These are phyloP conservation scores for Cavia porcellus DNA, from an alignment of 2,113 vertebrate species.

Conservation along the genomic window DNA sequence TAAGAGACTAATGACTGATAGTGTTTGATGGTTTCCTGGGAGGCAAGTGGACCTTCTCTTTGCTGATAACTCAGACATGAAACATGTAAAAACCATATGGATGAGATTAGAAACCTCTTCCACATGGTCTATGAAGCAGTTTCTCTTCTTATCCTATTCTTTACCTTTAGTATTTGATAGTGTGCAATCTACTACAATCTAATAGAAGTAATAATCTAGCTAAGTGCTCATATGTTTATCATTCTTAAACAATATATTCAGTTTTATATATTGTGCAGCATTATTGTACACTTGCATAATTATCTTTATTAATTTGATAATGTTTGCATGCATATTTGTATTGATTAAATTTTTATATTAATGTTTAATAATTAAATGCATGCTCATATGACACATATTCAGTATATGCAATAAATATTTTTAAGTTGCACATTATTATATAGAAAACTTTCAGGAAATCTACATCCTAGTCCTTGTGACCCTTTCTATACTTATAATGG, in stretches of 20 bases:
- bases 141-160: neutral
- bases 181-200: neutral
- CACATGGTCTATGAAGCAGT: neutral
- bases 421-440: neutral
- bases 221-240: neutral
- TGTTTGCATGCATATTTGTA: neutral
- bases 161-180: neutral
- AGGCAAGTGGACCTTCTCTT: neutral
- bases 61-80: neutral
- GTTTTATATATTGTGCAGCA: neutral
- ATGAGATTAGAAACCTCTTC: neutral
- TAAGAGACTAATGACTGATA: constrained; percentile 8
- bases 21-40: neutral
- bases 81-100: neutral
- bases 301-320: neutral
- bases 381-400: neutral
- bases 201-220: neutral
- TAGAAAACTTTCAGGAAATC: neutral
- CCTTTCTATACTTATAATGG: neutral
- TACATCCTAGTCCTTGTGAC: fast-evolving
- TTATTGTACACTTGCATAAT: neutral
- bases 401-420: neutral
- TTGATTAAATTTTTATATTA: constrained; percentile 18
- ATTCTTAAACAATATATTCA: neutral
- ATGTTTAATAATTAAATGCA: neutral